A percentile compares a stretch with the other conserved stretches of the same genome.
Evolutionary conservation across 1,140 invertebrate species (phyloP).

Genomic region (Caenorhabditis inopinata): DNA sequence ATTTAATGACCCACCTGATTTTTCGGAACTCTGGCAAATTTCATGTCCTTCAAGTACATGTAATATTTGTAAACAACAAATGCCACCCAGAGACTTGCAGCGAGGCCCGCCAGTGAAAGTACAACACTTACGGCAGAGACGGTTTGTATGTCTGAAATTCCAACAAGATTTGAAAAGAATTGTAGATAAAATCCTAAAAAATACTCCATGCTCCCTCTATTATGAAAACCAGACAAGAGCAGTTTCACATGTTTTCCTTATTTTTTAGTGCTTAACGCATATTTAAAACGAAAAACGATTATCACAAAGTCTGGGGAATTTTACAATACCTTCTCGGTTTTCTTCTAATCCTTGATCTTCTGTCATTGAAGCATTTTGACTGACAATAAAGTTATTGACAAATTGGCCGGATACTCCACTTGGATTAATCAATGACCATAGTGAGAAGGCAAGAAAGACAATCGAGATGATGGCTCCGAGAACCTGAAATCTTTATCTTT

Average conservation of each 20-base stretch:
- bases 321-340: background rate
- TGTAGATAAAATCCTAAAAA: too few species aligned
- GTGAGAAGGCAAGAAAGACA: slow-evolving; percentile 15
- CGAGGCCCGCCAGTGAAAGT: background rate
- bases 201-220: background rate
- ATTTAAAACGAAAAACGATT: background rate
- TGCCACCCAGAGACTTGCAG: slow-evolving; percentile 31
- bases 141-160: slow-evolving; percentile 30
- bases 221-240: too few species aligned
- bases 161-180: background rate
- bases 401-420: background rate
- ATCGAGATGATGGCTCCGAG: slow-evolving; percentile 17
- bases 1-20: slow-evolving; percentile 28
- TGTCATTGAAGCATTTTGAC: background rate
- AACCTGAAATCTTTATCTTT: background rate
- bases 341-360: slow-evolving; percentile 29
- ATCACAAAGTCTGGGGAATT: background rate
- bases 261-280: too few species aligned
- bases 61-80: slow-evolving; percentile 42
- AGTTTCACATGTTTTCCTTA: too few species aligned
- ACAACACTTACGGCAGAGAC: slow-evolving; percentile 27
- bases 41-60: slow-evolving; percentile 39
- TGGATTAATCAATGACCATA: slow-evolving; percentile 40
- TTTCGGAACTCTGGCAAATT: slow-evolving; percentile 29
- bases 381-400: slow-evolving; percentile 32